phyloP scores from a whole-genome alignment of 2,888 invertebrate genomes.

The Tetramorium bicarinatum region DNA sequence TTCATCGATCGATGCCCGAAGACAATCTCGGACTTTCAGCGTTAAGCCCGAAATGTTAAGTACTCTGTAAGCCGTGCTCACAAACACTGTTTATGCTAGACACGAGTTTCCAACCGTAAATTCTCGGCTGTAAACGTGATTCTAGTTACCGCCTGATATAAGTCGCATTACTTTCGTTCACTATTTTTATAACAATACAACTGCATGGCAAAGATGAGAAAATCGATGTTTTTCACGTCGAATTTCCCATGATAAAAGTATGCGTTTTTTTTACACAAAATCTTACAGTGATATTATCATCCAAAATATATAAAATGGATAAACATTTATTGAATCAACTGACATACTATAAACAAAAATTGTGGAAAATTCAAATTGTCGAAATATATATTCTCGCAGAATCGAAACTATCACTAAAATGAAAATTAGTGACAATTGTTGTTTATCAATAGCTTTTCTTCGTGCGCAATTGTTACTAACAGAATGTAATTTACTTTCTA shows the following conservation, averaged over 20 bases:
- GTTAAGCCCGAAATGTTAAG: slow-evolving; percentile 55
- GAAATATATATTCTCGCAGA: not conserved
- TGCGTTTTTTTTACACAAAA: not conserved
- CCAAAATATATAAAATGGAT: not conserved
- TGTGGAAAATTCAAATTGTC: not conserved
- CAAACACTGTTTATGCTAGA: slow-evolving; percentile 49
- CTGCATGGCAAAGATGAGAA: not conserved
- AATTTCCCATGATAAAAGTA: not conserved
- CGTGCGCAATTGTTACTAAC: not conserved
- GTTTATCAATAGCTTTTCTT: not conserved
- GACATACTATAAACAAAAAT: not conserved
- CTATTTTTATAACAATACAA: slow-evolving; percentile 37
- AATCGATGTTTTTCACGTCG: not conserved
- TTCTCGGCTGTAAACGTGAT: slow-evolving; percentile 36
- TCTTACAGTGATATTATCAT: not conserved
- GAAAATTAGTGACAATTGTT: not conserved
- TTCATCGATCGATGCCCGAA: slow-evolving; percentile 45
- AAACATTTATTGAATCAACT: not conserved
- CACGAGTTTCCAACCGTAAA: slow-evolving; percentile 46
- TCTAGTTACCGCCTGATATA: slow-evolving; percentile 22
- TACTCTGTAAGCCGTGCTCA: slow-evolving; percentile 41
- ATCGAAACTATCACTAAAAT: not conserved
- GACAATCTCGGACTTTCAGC: slow-evolving; percentile 52
- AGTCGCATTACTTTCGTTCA: not conserved
- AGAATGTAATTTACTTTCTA: slow-evolving; percentile 7